A percentile compares a stretch with the other conserved stretches of the same genome.
These are phyloP conservation scores for Chromoteleia sp. DNA, from an alignment of 2,888 invertebrate genomes.

Conservation along the genomic window DNA sequence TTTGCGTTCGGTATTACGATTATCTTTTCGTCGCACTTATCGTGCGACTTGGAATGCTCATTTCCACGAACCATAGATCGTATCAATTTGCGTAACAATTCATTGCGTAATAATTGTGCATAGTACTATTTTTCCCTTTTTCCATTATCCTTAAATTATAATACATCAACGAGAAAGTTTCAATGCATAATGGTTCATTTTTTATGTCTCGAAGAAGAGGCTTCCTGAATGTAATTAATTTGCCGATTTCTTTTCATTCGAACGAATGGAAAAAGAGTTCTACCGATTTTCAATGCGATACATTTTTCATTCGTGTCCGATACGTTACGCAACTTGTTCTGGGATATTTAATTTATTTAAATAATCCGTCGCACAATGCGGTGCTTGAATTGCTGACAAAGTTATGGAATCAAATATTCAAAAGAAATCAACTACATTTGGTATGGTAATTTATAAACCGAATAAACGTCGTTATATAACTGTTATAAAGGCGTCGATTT, in stretches of 20 bases:
- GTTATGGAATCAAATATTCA: no score
- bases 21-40: constrained; percentile 34
- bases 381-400: not conserved
- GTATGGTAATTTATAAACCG: no score
- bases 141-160: constrained; percentile 56
- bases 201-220: constrained; percentile 18
- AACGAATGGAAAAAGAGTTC: not conserved
- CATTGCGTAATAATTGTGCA: constrained; percentile 42
- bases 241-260: constrained; percentile 22
- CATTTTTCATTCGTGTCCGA: constrained; percentile 12
- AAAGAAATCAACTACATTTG: no score
- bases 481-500: no score
- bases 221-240: constrained; percentile 42
- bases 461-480: no score
- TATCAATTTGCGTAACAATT: constrained; percentile 59
- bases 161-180: constrained; percentile 45
- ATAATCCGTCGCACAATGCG: not conserved
- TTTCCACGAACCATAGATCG: constrained; percentile 45
- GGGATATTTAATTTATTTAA: not conserved
- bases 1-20: constrained; percentile 35
- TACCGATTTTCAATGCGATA: constrained; percentile 10
- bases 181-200: constrained; percentile 15
- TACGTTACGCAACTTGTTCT: not conserved
- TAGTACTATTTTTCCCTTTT: constrained; percentile 24
- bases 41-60: constrained; percentile 38